phyloP scores from a whole-genome alignment of 64 coral and sea anemone species.

The Anthopleura sola region DNA sequence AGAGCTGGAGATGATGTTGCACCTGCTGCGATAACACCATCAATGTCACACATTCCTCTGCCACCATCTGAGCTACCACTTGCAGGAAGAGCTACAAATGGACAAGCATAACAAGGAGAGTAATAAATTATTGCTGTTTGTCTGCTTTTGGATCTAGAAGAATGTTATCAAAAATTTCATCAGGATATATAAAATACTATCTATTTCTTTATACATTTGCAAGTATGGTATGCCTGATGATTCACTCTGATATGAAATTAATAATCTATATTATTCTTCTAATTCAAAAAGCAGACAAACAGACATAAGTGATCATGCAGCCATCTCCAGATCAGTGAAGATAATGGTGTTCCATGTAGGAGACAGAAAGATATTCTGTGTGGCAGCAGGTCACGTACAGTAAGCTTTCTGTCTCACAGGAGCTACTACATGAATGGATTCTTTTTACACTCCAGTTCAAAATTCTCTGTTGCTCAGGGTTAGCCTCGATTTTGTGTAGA shows the following conservation, averaged over 20 bases:
- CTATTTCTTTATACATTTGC: background rate
- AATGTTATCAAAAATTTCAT: background rate
- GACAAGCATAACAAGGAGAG: background rate
- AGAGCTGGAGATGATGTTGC: constrained; percentile 18
- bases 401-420: background rate
- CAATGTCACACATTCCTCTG: constrained; percentile 49
- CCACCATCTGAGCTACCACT: constrained; percentile 52
- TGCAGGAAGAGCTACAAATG: constrained; percentile 24
- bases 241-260: background rate
- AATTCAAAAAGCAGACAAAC: background rate
- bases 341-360: background rate
- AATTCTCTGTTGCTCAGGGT: too few relatives aligned
- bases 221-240: background rate
- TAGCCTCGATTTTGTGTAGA: too few relatives aligned
- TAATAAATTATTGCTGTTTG: background rate
- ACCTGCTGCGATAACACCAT: constrained; percentile 51
- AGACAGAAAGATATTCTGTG: background rate
- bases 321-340: background rate
- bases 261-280: background rate
- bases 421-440: background rate
- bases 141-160: background rate
- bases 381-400: background rate
- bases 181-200: background rate
- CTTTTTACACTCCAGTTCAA: too few relatives aligned
- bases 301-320: background rate